These are phyloP conservation scores for Typhlichthys eigenmanni DNA, from an alignment of 2,797 vertebrate species.

Conservation along the genomic window DNA sequence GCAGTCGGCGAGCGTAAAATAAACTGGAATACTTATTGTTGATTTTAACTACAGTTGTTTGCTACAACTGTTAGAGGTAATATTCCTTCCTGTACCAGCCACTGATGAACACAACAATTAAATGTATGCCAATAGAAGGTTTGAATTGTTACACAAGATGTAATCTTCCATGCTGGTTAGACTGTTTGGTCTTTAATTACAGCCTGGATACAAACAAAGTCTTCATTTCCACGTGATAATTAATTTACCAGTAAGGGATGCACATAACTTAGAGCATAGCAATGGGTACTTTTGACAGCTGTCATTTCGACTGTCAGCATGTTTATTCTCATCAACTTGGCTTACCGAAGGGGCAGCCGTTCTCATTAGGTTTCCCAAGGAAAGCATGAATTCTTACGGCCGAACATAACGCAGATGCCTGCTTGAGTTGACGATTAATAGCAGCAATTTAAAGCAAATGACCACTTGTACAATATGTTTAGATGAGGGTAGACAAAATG, in stretches of 20 bases:
- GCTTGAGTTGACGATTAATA: slow-evolving; percentile 73
- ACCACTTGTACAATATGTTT: slow-evolving; percentile 71
- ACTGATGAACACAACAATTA: slow-evolving; percentile 19
- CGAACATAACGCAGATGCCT: slow-evolving; percentile 53
- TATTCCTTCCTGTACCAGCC: neutral
- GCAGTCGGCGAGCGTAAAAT: too few species aligned
- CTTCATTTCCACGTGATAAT: too few species aligned
- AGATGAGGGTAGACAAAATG: slow-evolving; percentile 64
- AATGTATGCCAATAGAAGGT: slow-evolving; percentile 22
- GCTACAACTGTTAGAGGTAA: too few species aligned
- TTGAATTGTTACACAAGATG: slow-evolving; percentile 19
- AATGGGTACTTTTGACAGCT: too few species aligned
- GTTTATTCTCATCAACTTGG: slow-evolving; percentile 43
- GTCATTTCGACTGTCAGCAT: neutral
- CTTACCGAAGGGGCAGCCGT: slow-evolving; percentile 14
- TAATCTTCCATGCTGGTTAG: slow-evolving; percentile 14
- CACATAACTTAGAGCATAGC: too few species aligned
- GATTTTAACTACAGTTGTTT: too few species aligned
- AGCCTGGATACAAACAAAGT: too few species aligned
- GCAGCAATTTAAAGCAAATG: slow-evolving; percentile 74
- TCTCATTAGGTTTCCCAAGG: slow-evolving; percentile 36
- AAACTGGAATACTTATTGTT: too few species aligned
- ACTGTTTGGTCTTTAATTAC: slow-evolving; percentile 24
- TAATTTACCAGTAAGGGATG: too few species aligned
- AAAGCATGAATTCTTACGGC: slow-evolving; percentile 23